Base-by-base conservation (phyloP, 2,113 vertebrate genomes). In the Boleophthalmus pectinirostris region DNA sequence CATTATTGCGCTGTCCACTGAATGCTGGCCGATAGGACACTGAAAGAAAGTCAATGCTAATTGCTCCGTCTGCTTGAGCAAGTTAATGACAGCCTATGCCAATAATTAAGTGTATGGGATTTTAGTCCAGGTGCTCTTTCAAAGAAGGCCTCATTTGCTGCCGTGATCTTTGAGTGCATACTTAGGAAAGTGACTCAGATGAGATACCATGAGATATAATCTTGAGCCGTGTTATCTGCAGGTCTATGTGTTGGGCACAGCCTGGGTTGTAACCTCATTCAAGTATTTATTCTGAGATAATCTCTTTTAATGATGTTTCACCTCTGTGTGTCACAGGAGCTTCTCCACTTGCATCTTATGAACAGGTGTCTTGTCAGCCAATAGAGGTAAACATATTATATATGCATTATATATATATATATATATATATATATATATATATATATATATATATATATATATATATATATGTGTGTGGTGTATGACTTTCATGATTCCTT, bases 221-320 rank as follows among this genome's bases (percentile, higher is more conserved):
- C 79, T 76, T 70, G 67, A 65, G 68, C 65, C 68, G 70, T 82
- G 73, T 83, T 87, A 81, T 80, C 82, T 68, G 57, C 74, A 21
- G 69, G 58, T 73, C 74, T 38, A 53, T 79, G 75, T 58, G 49
- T 60, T 24, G 53, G 71, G 60, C 24, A n/a, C 14, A 74, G 46
- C 64, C 24, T 29, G 73, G 73, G 74, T 75, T 43, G 72, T 70
- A 58, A 81, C 74, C 83, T 79, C 77, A 18, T 56, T 70, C 54
- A 23, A 67, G 74, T 86, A 69, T 82, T 91, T 82, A 86, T 89
- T 87, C 78, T 29, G 71, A 80, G 84, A 80, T 91, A 89, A 89
- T 90, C 87, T 92, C 78, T 69, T 85, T 72, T 92, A 90, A 91
- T 92, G 81, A 89, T 82, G 82, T 74, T 38, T 73, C 75, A 53